Conservation (phyloP, 2,888 invertebrate species). For the Spodoptera littoralis region DNA sequence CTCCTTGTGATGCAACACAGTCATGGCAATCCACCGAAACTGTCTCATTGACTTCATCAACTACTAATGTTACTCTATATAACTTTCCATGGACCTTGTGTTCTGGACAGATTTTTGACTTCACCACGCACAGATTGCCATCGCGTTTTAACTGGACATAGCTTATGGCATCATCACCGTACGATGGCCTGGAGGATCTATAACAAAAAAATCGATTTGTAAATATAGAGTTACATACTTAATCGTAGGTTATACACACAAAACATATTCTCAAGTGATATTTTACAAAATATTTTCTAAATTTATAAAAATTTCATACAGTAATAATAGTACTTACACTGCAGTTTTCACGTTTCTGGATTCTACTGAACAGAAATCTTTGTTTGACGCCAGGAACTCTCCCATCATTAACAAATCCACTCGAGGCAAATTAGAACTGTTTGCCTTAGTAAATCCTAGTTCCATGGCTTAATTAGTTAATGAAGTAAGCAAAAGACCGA, state of each 20-base stretch:
- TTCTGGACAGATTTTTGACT: constrained; percentile 59
- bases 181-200: neutral
- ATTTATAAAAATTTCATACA: too few species aligned
- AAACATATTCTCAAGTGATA: too few species aligned
- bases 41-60: constrained; percentile 53
- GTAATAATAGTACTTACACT: too few species aligned
- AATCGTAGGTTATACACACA: too few species aligned
- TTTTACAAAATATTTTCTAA: too few species aligned
- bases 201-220: neutral
- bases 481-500: too few species aligned
- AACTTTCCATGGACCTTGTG: constrained; percentile 58
- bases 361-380: constrained; percentile 16
- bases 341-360: constrained; percentile 13
- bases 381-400: constrained; percentile 6
- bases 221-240: too few species aligned
- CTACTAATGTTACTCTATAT: constrained; percentile 51
- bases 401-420: constrained; percentile 11
- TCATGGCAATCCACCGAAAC: constrained; percentile 53
- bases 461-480: constrained; percentile 7
- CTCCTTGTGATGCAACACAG: constrained; percentile 58
- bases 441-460: constrained; percentile 13
- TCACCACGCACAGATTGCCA: constrained; percentile 50
- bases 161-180: constrained; percentile 4
- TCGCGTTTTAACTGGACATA: constrained; percentile 36
- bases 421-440: constrained; percentile 16